phyloP scores from a whole-genome alignment of 2,888 invertebrate species.

The Rhingia rostrata region DNA sequence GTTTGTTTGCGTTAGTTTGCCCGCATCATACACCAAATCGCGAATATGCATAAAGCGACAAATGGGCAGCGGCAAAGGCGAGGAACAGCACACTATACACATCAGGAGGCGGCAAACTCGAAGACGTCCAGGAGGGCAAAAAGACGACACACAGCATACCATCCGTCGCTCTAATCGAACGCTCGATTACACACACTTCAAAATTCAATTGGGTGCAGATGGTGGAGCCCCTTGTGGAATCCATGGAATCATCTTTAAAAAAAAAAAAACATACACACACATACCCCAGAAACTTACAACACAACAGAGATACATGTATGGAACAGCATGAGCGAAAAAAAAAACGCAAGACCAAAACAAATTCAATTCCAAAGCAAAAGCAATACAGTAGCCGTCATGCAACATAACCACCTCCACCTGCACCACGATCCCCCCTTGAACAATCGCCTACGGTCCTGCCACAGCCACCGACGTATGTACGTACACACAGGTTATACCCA shows the following conservation, averaged over 20 bases:
- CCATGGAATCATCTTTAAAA: conserved; percentile 44
- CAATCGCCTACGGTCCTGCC: conserved; percentile 1
- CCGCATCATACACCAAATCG: conserved; percentile 40
- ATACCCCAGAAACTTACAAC: neutral
- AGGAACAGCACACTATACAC: conserved; percentile 1
- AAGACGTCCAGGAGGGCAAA: conserved; percentile 28
- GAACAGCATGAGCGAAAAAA: neutral
- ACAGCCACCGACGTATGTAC: conserved; percentile 42
- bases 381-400: conserved; percentile 74
- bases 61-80: neutral
- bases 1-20: conserved; percentile 11
- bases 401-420: conserved; percentile 63
- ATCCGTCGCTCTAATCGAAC: conserved; percentile 63
- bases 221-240: conserved; percentile 65
- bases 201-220: conserved; percentile 73
- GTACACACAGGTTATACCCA: conserved; percentile 59
- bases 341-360: conserved; percentile 42
- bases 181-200: conserved; percentile 72
- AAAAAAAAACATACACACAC: neutral
- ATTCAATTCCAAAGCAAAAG: conserved; percentile 67
- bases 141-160: conserved; percentile 37
- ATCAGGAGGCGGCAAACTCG: conserved; percentile 9
- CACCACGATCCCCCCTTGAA: neutral
- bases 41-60: conserved; percentile 52
- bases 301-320: conserved; percentile 1